Percentiles rank a stretch among this genome's conserved stretches.
These are phyloP conservation scores for Mirounga angustirostris DNA, from an alignment of 2,113 vertebrate genomes.

Conservation along the genomic window DNA sequence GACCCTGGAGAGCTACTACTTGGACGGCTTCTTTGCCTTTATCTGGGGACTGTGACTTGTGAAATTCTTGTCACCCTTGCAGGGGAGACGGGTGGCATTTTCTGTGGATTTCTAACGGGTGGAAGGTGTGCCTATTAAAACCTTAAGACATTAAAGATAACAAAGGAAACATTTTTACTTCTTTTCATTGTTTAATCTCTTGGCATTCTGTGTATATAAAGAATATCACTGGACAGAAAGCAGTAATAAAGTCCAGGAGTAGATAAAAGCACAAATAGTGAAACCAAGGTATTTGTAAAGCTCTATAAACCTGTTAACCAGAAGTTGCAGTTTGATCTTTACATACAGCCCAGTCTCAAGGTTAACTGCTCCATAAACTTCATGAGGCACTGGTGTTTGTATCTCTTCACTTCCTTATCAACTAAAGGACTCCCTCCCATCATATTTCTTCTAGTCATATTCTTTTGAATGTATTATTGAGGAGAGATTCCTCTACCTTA, in stretches of 20 bases:
- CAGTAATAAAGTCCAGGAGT: conserved; percentile 86
- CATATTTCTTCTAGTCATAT: conserved; percentile 77
- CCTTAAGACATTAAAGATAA: conserved; percentile 60
- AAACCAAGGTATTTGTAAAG: conserved; percentile 84
- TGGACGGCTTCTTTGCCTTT: not conserved
- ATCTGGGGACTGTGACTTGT: conserved; percentile 68
- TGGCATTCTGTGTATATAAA: conserved; percentile 70
- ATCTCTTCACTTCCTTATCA: conserved; percentile 85
- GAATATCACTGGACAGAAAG: conserved; percentile 86
- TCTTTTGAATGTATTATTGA: conserved; percentile 41
- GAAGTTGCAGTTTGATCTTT: conserved; percentile 88
- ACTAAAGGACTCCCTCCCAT: conserved; percentile 75
- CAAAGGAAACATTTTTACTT: conserved; percentile 75
- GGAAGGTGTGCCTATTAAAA: conserved; percentile 72
- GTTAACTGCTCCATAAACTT: conserved; percentile 87
- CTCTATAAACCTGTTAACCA: conserved; percentile 85
- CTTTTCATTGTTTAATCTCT: conserved; percentile 73
- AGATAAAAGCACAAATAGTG: conserved; percentile 85
- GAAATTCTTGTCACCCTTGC: conserved; percentile 42
- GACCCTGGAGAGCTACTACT: not conserved
- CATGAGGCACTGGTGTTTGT: conserved; percentile 76
- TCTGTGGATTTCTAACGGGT: not conserved
- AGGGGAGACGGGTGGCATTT: not conserved
- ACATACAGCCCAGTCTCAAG: conserved; percentile 87
- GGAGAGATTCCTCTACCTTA: conserved; percentile 52